Evolutionary conservation across 1,140 invertebrate species (phyloP).

Genomic region (Ladona fulva): DNA sequence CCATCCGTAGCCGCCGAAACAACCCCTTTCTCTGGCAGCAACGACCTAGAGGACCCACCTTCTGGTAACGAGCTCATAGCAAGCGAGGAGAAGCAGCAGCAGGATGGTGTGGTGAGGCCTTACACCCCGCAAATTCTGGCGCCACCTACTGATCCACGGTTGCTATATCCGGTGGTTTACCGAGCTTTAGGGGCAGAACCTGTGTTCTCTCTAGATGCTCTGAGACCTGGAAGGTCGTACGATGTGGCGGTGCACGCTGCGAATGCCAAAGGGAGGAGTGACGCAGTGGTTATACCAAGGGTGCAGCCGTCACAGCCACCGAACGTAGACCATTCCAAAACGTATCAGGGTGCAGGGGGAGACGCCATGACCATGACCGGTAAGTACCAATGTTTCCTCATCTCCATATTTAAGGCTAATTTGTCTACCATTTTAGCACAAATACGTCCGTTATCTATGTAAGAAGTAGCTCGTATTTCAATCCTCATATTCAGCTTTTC

Average conservation of each 20-base stretch:
- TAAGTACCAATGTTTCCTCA: not conserved
- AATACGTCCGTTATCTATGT: too few species aligned
- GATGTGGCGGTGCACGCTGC: conserved; percentile 57
- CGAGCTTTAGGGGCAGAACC: conserved; percentile 50
- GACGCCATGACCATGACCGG: not conserved
- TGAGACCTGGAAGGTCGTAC: conserved; percentile 56
- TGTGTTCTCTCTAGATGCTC: conserved; percentile 52
- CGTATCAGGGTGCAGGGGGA: not conserved
- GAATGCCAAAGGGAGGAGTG: conserved; percentile 59
- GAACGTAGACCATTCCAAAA: not conserved
- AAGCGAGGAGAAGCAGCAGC: conserved; percentile 15
- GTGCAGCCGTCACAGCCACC: conserved; percentile 27
- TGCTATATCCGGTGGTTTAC: conserved; percentile 39
- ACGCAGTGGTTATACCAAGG: conserved; percentile 48
- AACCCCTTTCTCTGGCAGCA: conserved; percentile 18
- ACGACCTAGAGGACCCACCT: conserved; percentile 51
- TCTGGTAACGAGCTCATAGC: conserved; percentile 29
- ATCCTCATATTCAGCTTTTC: too few species aligned
- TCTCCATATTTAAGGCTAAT: too few species aligned
- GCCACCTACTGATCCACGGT: not conserved
- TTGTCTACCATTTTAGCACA: too few species aligned
- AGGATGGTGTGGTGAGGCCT: conserved; percentile 21
- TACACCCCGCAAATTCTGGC: too few species aligned
- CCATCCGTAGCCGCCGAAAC: conserved; percentile 34
- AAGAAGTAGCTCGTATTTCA: too few species aligned